A percentile compares a stretch with the other conserved stretches of the same genome.
Evolutionary conservation across 2,113 vertebrate species (phyloP).

Genomic region (Amphilophus citrinellus): DNA sequence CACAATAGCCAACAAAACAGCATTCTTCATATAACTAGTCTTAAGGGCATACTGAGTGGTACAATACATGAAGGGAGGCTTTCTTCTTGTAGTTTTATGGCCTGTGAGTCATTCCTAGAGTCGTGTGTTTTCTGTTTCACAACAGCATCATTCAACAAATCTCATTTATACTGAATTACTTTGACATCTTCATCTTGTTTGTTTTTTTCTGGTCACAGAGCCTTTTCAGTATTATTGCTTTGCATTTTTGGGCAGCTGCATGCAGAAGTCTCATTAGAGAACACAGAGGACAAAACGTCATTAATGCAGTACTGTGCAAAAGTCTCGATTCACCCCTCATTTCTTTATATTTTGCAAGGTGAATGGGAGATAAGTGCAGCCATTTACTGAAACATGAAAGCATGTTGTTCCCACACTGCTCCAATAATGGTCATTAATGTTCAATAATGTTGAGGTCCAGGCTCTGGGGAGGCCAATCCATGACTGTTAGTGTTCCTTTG

Average conservation of each 20-base stretch:
- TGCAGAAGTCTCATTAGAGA: background rate
- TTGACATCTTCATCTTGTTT: background rate
- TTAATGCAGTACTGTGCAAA: background rate
- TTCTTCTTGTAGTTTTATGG: conserved; percentile 19
- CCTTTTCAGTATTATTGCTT: background rate
- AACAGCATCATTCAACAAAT: conserved; percentile 7
- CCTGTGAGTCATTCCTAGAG: conserved; percentile 1
- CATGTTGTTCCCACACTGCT: too few relatives aligned
- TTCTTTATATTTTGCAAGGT: too few relatives aligned
- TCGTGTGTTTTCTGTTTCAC: conserved; percentile 18
- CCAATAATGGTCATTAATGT: too few relatives aligned
- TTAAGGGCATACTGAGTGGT: conserved; percentile 10
- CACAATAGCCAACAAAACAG: conserved; percentile 23
- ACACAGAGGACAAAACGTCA: background rate
- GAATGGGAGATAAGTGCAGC: too few relatives aligned
- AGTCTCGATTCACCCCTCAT: background rate
- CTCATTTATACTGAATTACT: conserved; percentile 6
- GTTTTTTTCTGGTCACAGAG: background rate
- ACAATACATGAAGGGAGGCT: conserved; percentile 1
- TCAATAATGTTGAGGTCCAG: too few relatives aligned
- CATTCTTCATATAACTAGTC: conserved; percentile 24
- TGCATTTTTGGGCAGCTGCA: background rate
- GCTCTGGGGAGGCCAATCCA: too few relatives aligned
- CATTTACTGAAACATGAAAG: too few relatives aligned
- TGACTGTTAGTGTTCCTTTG: too few relatives aligned